Base-by-base conservation (phyloP, 2,888 invertebrate genomes). In the Parochlus steinenii region DNA sequence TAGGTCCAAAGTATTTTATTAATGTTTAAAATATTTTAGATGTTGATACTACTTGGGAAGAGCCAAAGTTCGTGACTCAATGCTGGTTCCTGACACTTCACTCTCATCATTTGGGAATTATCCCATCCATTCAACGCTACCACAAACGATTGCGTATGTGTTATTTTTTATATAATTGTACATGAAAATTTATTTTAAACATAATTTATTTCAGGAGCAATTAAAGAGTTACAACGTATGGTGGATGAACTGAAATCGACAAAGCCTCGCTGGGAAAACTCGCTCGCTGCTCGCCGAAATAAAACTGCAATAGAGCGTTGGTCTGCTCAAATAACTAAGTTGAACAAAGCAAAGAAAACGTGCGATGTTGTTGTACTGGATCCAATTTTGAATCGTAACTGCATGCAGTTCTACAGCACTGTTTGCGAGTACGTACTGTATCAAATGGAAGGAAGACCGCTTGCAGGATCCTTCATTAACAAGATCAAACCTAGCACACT, bases 21-120 rank as follows among this genome's bases (percentile, higher is more conserved):
- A 17, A 23, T 42, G 6, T 41, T 37, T 41, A 46, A 46, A 6
- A 47, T 69, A 68, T 61, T 41, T 63, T 62, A 31, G 59, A 61
- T 40, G 56, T 61, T 2, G 56, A 53, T 18, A 69, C 73, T 53
- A 61, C 64, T 31, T 80, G 79, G 74, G 69, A 71, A 7, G 77
- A 80, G 34, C 72, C 81, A 3, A 93, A 89, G 50, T 98, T 98
- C 60, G 82, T 87, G 42, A 93, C 95, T 0, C 85, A 90, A 46
- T 97, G 95, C 54, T 97, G 95, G 86, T 95, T 92, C 62, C 65
- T 97, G 30, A 92, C 95, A 0, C 65, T 95, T 25, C 87, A 92
- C 56, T 82, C 85, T 57, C 90, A 93, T 57, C 93, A 95, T 53
- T 68, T 95, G 39, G 80, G 89, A 6, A 69, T 95, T 36, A 67